Percentiles rank a stretch among this genome's conserved stretches.
phyloP scores from a whole-genome alignment of 2,888 invertebrate genomes.

The Hybos culiciformis region DNA sequence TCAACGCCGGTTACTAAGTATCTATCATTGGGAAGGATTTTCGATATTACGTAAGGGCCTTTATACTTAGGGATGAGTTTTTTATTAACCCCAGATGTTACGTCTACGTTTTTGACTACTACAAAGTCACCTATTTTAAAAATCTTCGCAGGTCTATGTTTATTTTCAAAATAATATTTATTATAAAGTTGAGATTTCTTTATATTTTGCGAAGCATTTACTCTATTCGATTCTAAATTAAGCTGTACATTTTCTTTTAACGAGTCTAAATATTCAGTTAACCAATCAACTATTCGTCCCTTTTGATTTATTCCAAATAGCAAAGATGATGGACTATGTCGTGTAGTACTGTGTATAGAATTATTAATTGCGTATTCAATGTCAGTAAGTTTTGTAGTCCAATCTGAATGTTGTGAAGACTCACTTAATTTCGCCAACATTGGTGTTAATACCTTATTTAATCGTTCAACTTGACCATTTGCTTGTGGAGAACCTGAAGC shows the following conservation, averaged over 20 bases:
- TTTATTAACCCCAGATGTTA: slow-evolving; percentile 15
- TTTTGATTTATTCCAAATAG: slow-evolving; percentile 21
- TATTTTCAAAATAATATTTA: neutral
- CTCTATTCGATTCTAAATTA: neutral
- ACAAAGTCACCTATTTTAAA: slow-evolving; percentile 15
- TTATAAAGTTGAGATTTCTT: slow-evolving; percentile 5
- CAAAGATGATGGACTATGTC: slow-evolving; percentile 18
- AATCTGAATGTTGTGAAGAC: neutral
- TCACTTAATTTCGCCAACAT: slow-evolving; percentile 13
- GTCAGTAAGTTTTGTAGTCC: slow-evolving; percentile 8
- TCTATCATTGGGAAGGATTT: neutral
- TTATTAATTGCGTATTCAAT: slow-evolving; percentile 20
- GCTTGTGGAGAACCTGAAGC: slow-evolving; percentile 15
- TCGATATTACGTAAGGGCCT: neutral
- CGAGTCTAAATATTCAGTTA: slow-evolving; percentile 10
- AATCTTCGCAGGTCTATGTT: neutral
- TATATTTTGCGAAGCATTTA: slow-evolving; percentile 1
- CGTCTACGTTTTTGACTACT: slow-evolving; percentile 17
- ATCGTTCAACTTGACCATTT: slow-evolving; percentile 17
- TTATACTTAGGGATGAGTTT: slow-evolving; percentile 17
- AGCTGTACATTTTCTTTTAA: neutral
- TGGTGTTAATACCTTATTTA: slow-evolving; percentile 14
- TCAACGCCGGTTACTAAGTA: neutral
- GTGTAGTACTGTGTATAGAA: slow-evolving; percentile 16
- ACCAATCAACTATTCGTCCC: slow-evolving; percentile 14